Evolutionary conservation across 2,113 vertebrate genomes (phyloP).

Genomic region (Pampusana beccarii): DNA sequence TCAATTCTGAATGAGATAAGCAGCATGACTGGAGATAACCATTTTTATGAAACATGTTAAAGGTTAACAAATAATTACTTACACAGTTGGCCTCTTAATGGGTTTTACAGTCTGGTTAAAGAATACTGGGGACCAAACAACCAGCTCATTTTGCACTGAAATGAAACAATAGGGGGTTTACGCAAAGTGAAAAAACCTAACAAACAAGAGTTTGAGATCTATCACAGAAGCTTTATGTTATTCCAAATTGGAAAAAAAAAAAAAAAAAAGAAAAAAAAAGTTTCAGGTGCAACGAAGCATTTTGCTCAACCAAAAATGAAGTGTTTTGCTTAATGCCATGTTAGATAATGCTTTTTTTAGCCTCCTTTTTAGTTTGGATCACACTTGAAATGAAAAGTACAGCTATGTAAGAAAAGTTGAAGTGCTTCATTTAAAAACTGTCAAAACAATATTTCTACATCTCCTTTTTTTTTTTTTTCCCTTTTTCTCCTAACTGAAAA

Average conservation of each 20-base stretch:
- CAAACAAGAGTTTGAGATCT: background rate
- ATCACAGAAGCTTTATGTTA: background rate
- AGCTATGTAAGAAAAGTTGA: background rate
- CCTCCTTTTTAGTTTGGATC: background rate
- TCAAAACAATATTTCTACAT: background rate
- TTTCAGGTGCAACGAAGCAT: background rate
- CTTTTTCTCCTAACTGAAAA: background rate
- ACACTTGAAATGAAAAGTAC: background rate
- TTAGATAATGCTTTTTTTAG: background rate
- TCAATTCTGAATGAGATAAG: background rate
- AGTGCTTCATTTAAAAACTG: background rate
- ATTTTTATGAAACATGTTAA: background rate
- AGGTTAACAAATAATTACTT: background rate
- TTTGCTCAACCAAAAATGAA: background rate
- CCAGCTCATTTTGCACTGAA: background rate
- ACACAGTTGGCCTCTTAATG: background rate
- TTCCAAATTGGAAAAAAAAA: background rate
- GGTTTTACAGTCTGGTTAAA: background rate
- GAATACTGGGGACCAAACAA: background rate
- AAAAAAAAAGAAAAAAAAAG: background rate
- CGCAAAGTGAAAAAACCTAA: background rate
- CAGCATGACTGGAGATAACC: background rate
- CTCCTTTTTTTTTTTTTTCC: fast-evolving
- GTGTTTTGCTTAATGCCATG: background rate
- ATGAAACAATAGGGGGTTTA: background rate